Conservation (phyloP, 2,113 vertebrate species). For the Mirza zaza region DNA sequence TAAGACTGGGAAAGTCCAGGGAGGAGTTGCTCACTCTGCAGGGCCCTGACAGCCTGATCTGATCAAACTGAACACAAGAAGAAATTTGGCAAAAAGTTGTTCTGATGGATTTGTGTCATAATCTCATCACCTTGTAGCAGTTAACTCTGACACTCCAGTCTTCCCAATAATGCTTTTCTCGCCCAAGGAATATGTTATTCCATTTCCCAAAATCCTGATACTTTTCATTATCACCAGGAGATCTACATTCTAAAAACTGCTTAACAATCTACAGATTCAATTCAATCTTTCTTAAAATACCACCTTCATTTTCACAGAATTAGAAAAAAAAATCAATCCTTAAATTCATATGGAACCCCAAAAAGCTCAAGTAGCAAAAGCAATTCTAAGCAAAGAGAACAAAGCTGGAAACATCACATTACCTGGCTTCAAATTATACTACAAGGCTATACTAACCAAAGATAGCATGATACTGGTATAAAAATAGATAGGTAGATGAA, state of each 20-base stretch:
- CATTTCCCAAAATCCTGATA: background rate
- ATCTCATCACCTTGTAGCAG: background rate
- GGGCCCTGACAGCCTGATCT: rapidly evolving
- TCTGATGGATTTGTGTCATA: rapidly evolving
- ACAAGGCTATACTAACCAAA: too few relatives aligned
- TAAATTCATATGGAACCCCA: too few relatives aligned
- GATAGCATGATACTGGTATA: too few relatives aligned
- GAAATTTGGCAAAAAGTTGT: background rate
- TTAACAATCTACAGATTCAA: background rate
- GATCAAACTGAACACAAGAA: background rate
- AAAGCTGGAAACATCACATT: too few relatives aligned
- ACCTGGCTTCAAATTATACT: too few relatives aligned
- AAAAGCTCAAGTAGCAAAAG: too few relatives aligned
- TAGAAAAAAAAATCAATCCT: too few relatives aligned
- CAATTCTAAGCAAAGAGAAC: too few relatives aligned
- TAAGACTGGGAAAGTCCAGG: background rate
- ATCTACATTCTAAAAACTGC: background rate
- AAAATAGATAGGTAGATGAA: too few relatives aligned
- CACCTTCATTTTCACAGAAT: too few relatives aligned
- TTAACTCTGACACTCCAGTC: rapidly evolving
- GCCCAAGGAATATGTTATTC: background rate
- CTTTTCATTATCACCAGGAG: constrained; percentile 14
- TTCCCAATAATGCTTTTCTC: background rate
- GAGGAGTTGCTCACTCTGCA: background rate
- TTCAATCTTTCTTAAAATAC: too few relatives aligned